Conservation (phyloP, 2,113 vertebrate genomes). For the Ariopsis seemanni region DNA sequence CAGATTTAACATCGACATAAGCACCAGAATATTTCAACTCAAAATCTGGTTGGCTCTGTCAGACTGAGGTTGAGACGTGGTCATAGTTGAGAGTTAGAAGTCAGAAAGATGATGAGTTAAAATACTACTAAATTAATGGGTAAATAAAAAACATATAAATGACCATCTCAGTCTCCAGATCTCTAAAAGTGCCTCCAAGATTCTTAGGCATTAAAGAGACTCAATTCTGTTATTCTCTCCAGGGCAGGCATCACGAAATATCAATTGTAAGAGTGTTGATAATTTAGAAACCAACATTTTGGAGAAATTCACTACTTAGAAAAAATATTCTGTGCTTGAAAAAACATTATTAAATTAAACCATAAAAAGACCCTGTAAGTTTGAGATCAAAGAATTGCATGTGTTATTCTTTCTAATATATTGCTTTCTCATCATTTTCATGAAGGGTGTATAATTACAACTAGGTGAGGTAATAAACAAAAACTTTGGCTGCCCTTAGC, state of each 20-base stretch:
- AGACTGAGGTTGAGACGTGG: neutral
- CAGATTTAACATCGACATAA: neutral
- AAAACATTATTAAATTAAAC: too few relatives aligned
- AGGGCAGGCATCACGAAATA: neutral
- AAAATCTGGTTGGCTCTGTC: neutral
- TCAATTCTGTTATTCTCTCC: neutral
- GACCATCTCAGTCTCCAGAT: neutral
- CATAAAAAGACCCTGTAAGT: neutral
- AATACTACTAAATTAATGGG: neutral
- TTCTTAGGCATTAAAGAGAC: neutral
- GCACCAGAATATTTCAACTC: neutral
- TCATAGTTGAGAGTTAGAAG: neutral
- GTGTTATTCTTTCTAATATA: neutral
- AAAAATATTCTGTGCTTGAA: neutral
- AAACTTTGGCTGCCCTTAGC: neutral
- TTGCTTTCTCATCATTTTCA: neutral
- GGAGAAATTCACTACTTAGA: neutral
- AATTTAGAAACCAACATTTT: neutral
- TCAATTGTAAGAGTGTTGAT: neutral
- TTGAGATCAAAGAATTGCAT: neutral
- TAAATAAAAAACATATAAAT: neutral
- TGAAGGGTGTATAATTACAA: neutral
- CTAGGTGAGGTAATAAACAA: slow-evolving; percentile 36
- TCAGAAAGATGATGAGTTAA: neutral
- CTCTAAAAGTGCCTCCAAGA: neutral